A percentile compares a stretch with the other conserved stretches of the same genome.
phyloP scores from a whole-genome alignment of 2,113 vertebrate genomes.

The Paracanthobrama guichenoti region DNA sequence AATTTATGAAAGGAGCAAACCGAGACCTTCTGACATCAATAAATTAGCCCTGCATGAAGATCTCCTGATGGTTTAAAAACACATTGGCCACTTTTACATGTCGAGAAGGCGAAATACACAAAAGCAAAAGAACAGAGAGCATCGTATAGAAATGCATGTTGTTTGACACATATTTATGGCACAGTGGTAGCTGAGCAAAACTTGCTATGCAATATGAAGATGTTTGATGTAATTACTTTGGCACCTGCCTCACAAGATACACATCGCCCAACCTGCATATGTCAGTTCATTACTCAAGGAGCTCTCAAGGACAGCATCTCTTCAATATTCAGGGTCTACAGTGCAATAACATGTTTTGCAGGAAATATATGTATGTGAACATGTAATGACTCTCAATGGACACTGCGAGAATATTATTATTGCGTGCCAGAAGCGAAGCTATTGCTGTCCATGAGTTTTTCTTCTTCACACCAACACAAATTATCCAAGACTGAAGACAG shows the following conservation, averaged over 20 bases:
- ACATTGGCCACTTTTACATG: conserved; percentile 18
- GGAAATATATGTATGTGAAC: not conserved
- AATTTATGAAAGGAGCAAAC: conserved; percentile 56
- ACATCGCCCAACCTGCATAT: not conserved
- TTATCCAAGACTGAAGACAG: not conserved
- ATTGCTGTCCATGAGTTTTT: not conserved
- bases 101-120: not conserved
- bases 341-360: conserved; percentile 1
- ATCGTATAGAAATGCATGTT: not conserved
- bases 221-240: conserved; percentile 23
- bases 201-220: conserved; percentile 20
- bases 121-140: conserved; percentile 9
- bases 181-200: conserved; percentile 1
- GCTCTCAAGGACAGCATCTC: not conserved
- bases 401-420: not conserved
- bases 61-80: conserved; percentile 36
- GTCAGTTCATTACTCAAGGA: conserved; percentile 33
- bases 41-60: conserved; percentile 30
- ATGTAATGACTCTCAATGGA: not conserved
- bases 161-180: conserved; percentile 2
- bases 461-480: not conserved
- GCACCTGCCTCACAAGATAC: conserved; percentile 37
- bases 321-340: conserved; percentile 21
- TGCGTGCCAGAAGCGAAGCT: not conserved
- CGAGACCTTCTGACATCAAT: conserved; percentile 46